These are phyloP conservation scores for Hemicentrotus pulcherrimus DNA, from an alignment of 35 echinoderm and acorn worm genomes.

Conservation along the genomic window DNA sequence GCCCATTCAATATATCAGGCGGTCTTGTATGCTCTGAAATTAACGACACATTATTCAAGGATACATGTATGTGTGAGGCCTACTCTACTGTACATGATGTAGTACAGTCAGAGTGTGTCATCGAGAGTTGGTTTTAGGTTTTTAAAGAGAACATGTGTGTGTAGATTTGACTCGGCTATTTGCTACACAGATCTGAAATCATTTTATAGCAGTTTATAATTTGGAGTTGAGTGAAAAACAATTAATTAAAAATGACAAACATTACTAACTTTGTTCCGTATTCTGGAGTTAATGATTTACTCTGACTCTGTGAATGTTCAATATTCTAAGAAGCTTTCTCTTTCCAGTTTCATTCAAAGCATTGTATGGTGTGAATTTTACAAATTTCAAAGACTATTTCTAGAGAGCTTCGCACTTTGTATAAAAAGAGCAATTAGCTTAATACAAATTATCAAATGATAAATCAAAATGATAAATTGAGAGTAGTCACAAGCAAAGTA, in stretches of 20 bases:
- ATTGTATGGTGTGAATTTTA: neutral
- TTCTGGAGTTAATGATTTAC: neutral
- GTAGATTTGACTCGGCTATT: neutral
- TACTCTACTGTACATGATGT: neutral
- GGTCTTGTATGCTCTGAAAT: slow-evolving; percentile 2
- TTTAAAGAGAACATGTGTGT: neutral
- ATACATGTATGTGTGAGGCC: neutral
- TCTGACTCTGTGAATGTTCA: neutral
- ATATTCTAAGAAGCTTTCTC: too few species aligned
- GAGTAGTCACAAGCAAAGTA: neutral
- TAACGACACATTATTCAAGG: slow-evolving; percentile 4
- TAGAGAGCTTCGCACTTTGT: neutral
- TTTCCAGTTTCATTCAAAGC: neutral
- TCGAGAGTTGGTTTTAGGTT: neutral
- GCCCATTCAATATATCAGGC: slow-evolving; percentile 16
- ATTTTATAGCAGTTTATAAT: neutral
- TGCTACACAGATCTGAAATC: too few species aligned
- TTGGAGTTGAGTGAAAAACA: neutral
- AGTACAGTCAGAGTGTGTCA: neutral
- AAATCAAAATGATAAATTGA: neutral
- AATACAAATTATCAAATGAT: neutral
- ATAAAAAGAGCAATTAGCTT: neutral
- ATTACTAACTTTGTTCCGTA: neutral
- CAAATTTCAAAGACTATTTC: too few species aligned
- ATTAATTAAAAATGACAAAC: neutral